These are phyloP conservation scores for Masticophis lateralis DNA, from an alignment of 2,797 vertebrate genomes.

Conservation along the genomic window DNA sequence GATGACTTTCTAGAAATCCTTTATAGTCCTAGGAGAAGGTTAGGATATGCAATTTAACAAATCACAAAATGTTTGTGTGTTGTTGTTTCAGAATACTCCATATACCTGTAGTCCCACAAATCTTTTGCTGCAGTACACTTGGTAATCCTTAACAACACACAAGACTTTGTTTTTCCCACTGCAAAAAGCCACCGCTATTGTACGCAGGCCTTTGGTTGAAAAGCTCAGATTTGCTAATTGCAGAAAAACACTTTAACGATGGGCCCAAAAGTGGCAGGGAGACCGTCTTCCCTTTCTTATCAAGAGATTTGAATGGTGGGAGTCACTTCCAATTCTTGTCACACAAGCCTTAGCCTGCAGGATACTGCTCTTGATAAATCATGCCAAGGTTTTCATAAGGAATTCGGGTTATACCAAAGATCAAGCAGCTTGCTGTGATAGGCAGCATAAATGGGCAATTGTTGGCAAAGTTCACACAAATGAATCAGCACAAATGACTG, in stretches of 20 bases:
- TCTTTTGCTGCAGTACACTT: neutral
- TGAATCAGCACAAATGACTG: neutral
- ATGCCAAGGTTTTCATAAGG: neutral
- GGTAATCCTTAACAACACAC: neutral
- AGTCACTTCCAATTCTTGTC: slow-evolving; percentile 8
- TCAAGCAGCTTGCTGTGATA: neutral
- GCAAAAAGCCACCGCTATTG: neutral
- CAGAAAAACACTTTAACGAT: slow-evolving; percentile 38
- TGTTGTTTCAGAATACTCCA: neutral
- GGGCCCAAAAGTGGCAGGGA: slow-evolving; percentile 42
- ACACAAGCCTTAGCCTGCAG: neutral
- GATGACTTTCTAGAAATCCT: neutral
- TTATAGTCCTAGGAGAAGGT: neutral
- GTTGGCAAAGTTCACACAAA: slow-evolving; percentile 27
- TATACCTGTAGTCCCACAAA: neutral
- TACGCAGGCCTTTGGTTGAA: slow-evolving; percentile 6
- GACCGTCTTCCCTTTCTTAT: slow-evolving; percentile 34
- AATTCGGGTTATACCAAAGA: slow-evolving; percentile 20
- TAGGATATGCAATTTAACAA: no score
- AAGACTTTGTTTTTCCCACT: neutral
- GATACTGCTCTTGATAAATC: slow-evolving; percentile 4
- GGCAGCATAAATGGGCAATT: slow-evolving; percentile 3
- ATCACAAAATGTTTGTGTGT: neutral
- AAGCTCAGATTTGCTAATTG: slow-evolving; percentile 45
- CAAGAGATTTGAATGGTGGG: slow-evolving; percentile 10